A percentile compares a stretch with the other conserved stretches of the same genome.
Evolutionary conservation across 2,888 invertebrate species (phyloP).

Genomic region (Parnassius smintheus): DNA sequence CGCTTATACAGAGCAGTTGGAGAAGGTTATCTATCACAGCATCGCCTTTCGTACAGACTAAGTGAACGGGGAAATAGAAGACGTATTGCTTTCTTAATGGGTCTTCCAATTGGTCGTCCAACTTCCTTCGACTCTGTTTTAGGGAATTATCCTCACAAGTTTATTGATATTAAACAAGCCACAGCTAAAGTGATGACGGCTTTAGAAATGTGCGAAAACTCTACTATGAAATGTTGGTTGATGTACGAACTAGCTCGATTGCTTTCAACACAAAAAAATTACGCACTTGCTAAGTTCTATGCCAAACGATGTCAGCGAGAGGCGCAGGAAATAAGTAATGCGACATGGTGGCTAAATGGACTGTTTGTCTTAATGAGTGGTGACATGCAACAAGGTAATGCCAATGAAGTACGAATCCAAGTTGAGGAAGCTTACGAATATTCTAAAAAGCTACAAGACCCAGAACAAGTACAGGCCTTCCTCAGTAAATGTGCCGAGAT

Average conservation of each 20-base stretch:
- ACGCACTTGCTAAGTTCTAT: slow-evolving; percentile 69
- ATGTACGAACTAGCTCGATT: slow-evolving; percentile 70
- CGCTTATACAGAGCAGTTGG: slow-evolving; percentile 68
- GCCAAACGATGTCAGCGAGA: slow-evolving; percentile 70
- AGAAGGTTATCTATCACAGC: slow-evolving; percentile 65
- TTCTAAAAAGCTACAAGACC: slow-evolving; percentile 64
- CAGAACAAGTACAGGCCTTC: slow-evolving; percentile 67
- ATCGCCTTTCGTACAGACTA: slow-evolving; percentile 67
- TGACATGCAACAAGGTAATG: slow-evolving; percentile 74
- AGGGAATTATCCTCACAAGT: slow-evolving; percentile 71
- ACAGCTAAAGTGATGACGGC: slow-evolving; percentile 55
- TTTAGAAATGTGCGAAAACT: slow-evolving; percentile 73
- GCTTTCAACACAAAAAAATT: slow-evolving; percentile 67
- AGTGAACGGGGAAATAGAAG: slow-evolving; percentile 71
- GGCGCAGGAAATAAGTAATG: slow-evolving; percentile 59
- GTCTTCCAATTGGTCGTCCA: slow-evolving; percentile 64
- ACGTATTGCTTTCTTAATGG: slow-evolving; percentile 72
- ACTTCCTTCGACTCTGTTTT: slow-evolving; percentile 73
- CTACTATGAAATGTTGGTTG: slow-evolving; percentile 72
- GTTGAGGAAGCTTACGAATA: slow-evolving; percentile 70
- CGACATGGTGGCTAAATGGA: slow-evolving; percentile 72
- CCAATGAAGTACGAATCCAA: slow-evolving; percentile 67
- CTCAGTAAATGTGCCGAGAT: slow-evolving; percentile 64
- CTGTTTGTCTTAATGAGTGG: slow-evolving; percentile 70
- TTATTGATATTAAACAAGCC: slow-evolving; percentile 63